Conservation (phyloP, 2,888 invertebrate genomes). For the Ctenicera cuprea region DNA sequence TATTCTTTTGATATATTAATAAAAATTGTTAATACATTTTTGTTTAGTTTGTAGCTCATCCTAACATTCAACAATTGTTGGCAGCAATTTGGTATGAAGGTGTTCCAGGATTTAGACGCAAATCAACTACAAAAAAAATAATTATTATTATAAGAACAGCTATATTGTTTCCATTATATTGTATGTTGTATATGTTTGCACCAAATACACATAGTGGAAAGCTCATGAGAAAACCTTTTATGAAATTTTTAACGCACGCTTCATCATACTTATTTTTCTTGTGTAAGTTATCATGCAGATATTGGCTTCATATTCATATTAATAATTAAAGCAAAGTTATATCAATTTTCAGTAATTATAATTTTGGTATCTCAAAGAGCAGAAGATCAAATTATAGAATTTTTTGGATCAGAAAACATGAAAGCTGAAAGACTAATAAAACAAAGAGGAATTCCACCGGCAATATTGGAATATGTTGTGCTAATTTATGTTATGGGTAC, state of each 20-base stretch:
- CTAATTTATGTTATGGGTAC: conserved; percentile 88
- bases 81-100: conserved; percentile 97
- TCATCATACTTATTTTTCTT: conserved; percentile 96
- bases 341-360: conserved; percentile 82
- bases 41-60: conserved; percentile 92
- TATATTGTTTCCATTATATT: conserved; percentile 90
- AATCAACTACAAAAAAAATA: conserved; percentile 81
- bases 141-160: conserved; percentile 84
- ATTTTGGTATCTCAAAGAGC: conserved; percentile 95
- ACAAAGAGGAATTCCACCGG: conserved; percentile 91
- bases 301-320: too few relatives aligned
- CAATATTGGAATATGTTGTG: conserved; percentile 88
- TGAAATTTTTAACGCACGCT: conserved; percentile 97
- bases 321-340: neutral
- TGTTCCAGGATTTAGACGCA: conserved; percentile 93
- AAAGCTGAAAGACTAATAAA: conserved; percentile 79
- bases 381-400: conserved; percentile 83
- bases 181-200: conserved; percentile 87
- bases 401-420: conserved; percentile 84
- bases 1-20: neutral
- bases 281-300: conserved; percentile 88
- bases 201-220: conserved; percentile 88
- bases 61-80: conserved; percentile 94
- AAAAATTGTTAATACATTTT: conserved; percentile 1
- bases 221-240: conserved; percentile 94